Conservation (phyloP, 2,888 invertebrate species). For the Zhengitettix transpicula region DNA sequence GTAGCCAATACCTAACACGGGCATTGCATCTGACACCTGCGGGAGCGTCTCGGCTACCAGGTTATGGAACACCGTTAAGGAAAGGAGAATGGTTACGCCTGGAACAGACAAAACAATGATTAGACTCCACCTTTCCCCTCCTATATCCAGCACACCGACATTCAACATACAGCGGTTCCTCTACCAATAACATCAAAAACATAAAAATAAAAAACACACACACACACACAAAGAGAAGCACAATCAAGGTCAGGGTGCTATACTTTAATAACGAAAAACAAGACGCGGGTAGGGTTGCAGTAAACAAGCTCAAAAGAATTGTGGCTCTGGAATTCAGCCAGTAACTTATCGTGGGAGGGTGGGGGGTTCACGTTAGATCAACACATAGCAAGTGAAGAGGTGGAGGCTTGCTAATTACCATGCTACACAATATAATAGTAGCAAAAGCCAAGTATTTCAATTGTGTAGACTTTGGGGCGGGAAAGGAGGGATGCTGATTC, state of each 20-base stretch:
- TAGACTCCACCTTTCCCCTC: conserved; percentile 5
- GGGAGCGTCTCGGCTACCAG: conserved; percentile 38
- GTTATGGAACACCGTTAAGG: conserved; percentile 37
- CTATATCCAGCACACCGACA: not conserved
- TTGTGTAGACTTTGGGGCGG: too few relatives aligned
- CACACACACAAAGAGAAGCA: not conserved
- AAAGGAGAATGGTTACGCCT: conserved; percentile 39
- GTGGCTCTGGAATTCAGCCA: not conserved
- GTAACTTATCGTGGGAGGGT: not conserved
- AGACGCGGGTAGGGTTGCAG: not conserved
- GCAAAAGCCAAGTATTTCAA: too few relatives aligned
- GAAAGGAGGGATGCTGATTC: too few relatives aligned
- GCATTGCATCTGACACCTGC: conserved; percentile 33
- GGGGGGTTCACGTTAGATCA: too few relatives aligned
- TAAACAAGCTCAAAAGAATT: not conserved
- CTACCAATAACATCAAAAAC: not conserved
- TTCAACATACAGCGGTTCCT: not conserved
- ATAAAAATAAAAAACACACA: not conserved
- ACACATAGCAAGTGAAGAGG: too few relatives aligned
- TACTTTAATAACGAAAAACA: conserved; percentile 2
- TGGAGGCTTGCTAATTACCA: too few relatives aligned
- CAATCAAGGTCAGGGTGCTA: not conserved
- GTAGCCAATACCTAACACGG: conserved; percentile 27
- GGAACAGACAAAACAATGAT: conserved; percentile 18
- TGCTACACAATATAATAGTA: too few relatives aligned